Base-by-base conservation (phyloP, 2,888 invertebrate species). In the Netelia melanura region DNA sequence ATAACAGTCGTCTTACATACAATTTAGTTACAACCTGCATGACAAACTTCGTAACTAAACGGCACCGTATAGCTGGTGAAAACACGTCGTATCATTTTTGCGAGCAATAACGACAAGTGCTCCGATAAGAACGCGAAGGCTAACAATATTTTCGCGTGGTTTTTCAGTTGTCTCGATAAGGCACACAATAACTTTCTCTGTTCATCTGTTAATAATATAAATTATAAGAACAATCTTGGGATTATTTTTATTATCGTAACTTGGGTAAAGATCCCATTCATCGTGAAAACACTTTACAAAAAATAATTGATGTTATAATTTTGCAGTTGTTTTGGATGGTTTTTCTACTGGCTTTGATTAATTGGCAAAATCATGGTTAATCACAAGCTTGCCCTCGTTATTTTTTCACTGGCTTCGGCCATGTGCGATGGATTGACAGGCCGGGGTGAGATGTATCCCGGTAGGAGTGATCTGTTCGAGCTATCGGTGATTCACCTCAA, bases 401-500 rank as follows among this genome's bases (percentile, higher is more conserved):
- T 61, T 44, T 65, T 61, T 58, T 17, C 54, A n/a, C 30, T 86
- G 48, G 44, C 74, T 30, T 77, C 84, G 76, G 58, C 67, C n/a
- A 84, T 76, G 11, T 89, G 87, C 56, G 75, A 81, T 71, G 91
- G 87, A 10, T 90, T 90, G 72, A 90, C 91, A 11, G 91, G 87
- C 5, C 88, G 87, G 17, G 89, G 89, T 79, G 71, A 89, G 5
- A 58, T 87, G 58, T 88, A 92, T 81, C 90, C 90, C 0, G 90
- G 90, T 14, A 89, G 89, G 67, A 72, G 86, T n/a, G 94, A 95
- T 87, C 88, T 95, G 44, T 95, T 95, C 86, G 94, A 94, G 85
- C 90, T 96, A 83, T 95, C 96, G 86, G 94, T 96, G 71, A 93
- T 95, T 86, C 95, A 95, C 90, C 94, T 94, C 87, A 95, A 95